Percentiles rank a stretch among this genome's conserved stretches.
Conservation (phyloP, 2,888 invertebrate species). For the Dichetophora obliterata region DNA sequence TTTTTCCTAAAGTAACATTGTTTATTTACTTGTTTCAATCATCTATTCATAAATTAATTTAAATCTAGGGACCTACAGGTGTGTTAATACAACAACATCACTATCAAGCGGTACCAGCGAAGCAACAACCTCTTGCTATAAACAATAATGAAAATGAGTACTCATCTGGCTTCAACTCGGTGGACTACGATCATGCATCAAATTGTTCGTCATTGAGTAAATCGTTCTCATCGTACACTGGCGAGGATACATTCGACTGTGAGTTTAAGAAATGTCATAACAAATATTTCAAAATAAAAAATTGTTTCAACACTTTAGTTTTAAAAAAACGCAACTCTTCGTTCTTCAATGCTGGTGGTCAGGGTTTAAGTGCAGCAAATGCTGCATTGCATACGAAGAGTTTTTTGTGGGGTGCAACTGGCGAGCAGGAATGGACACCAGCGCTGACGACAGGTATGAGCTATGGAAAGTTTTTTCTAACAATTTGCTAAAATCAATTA, state of each 20-base stretch:
- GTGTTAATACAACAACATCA: slow-evolving; percentile 94
- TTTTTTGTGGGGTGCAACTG: slow-evolving; percentile 92
- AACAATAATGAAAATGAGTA: slow-evolving; percentile 57
- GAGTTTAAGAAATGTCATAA: slow-evolving; percentile 39
- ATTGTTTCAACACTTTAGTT: slow-evolving; percentile 50
- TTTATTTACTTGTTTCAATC: not conserved
- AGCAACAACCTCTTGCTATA: slow-evolving; percentile 51
- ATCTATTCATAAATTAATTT: slow-evolving; percentile 15
- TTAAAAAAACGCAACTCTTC: slow-evolving; percentile 61
- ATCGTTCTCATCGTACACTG: slow-evolving; percentile 54
- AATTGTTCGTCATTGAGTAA: slow-evolving; percentile 61
- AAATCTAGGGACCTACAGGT: slow-evolving; percentile 81
- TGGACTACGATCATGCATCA: slow-evolving; percentile 66
- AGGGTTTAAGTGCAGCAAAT: slow-evolving; percentile 40
- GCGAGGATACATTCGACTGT: slow-evolving; percentile 61
- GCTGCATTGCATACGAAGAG: slow-evolving; percentile 66
- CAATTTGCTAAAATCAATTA: not conserved
- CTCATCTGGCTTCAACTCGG: slow-evolving; percentile 59
- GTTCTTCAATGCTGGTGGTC: slow-evolving; percentile 52
- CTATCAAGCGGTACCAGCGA: slow-evolving; percentile 83
- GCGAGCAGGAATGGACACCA: slow-evolving; percentile 97
- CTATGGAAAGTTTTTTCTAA: slow-evolving; percentile 5
- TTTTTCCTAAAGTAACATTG: slow-evolving; percentile 83
- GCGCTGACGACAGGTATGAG: slow-evolving; percentile 89
- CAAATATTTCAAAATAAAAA: not conserved